Conservation (phyloP, 2,888 invertebrate genomes). For the Pycnomerus fuliginosus region DNA sequence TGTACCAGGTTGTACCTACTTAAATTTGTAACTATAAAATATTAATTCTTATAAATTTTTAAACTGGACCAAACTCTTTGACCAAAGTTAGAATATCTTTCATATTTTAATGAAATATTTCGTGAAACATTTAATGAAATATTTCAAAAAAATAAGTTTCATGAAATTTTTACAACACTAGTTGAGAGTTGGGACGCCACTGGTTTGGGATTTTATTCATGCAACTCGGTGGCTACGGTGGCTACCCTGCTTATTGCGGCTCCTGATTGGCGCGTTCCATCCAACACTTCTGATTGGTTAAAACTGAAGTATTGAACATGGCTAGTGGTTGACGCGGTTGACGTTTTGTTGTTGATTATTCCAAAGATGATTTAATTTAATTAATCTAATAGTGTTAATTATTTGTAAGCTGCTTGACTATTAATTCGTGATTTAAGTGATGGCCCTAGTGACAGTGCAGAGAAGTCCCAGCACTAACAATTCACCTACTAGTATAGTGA, state of each 20-base stretch:
- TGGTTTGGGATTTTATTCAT: too few relatives aligned
- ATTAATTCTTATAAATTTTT: too few relatives aligned
- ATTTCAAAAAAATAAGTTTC: too few relatives aligned
- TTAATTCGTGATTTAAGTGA: constrained; percentile 34
- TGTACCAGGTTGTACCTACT: too few relatives aligned
- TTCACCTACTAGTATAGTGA: constrained; percentile 60
- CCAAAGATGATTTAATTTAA: constrained; percentile 38
- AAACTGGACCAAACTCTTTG: too few relatives aligned
- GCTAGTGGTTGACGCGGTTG: constrained; percentile 45
- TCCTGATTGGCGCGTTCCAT: constrained; percentile 12
- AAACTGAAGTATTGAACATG: constrained; percentile 52
- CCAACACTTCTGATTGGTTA: constrained; percentile 26
- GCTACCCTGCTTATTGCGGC: not conserved
- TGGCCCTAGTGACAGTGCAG: constrained; percentile 74
- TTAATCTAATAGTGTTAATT: constrained; percentile 19
- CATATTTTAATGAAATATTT: too few relatives aligned
- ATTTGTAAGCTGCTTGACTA: not conserved
- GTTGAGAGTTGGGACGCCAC: too few relatives aligned
- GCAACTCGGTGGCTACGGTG: constrained; percentile 1
- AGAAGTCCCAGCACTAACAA: constrained; percentile 70
- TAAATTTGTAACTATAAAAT: too few relatives aligned
- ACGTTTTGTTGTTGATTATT: constrained; percentile 34
- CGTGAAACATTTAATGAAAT: too few relatives aligned
- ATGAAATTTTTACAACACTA: too few relatives aligned
- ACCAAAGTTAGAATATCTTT: too few relatives aligned